Evolutionary conservation across 2,113 vertebrate species (phyloP), one percentile per base, ranked within the genome.

Genomic region (Pavo muticus): DNA sequence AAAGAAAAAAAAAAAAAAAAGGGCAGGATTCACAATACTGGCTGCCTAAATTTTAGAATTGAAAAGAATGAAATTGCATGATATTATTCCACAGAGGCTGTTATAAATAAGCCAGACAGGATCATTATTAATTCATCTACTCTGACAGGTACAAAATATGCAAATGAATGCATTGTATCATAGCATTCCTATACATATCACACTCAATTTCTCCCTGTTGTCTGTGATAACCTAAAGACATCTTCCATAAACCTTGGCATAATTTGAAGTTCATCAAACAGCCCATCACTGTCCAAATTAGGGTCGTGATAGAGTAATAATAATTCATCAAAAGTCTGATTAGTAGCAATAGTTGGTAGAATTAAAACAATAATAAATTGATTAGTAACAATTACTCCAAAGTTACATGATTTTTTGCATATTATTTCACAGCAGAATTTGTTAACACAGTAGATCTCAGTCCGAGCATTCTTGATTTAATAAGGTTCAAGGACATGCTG

Each of bases 71-170:
- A 71, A 91, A 95, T 83, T 50, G 27, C 6, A 14, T 40, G 4
- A 90, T 35, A 64, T 42, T 44, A 7, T 45, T 90, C 50, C 50
- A 74, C 21, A 77, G 64, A 84, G 57, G 45, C 6, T 80, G 17
- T 74, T 80, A 30, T 32, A 91, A 89, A 84, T 48, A 45, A 25
- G 21, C 21, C 64, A 80, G 85, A 48, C 45, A 73, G 45, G 16
- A 71, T 80, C 50, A 45, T 91, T 71, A 84, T 86, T 84, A 88
- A 90, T 88, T 93, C 21, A 76, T 85, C 52, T 85, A 70, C 32
- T 79, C 57, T 69, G 47, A 75, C 54, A 81, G 82, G 50, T 88
- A 74, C 16, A 81, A 91, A 90, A 80, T 68, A 91, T 68, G 42
- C 64, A 95, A 70, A 88, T 59, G 18, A 91, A 85, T 35, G 67